Percentiles rank a stretch among this genome's conserved stretches.
Conservation (phyloP, 2,797 vertebrate species). For the Microctenopoma stevenorrisi region DNA sequence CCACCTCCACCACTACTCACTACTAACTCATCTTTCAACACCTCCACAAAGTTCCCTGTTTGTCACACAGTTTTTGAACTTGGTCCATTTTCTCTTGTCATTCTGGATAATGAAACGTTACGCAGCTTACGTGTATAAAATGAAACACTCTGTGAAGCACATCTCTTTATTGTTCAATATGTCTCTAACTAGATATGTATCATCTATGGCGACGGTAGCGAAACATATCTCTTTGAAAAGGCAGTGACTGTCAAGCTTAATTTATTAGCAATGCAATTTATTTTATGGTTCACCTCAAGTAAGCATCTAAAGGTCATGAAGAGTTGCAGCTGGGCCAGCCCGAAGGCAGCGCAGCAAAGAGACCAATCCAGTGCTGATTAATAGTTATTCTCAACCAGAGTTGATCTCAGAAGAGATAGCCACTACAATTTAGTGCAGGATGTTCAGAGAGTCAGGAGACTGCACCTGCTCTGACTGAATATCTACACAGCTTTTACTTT, state of each 20-base stretch:
- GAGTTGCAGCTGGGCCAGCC: conserved; percentile 50
- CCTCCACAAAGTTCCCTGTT: conserved; percentile 68
- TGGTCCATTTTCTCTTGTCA: conserved; percentile 59
- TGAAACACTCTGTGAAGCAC: conserved; percentile 17
- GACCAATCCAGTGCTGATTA: conserved; percentile 15
- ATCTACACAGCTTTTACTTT: background rate
- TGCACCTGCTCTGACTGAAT: conserved; percentile 23
- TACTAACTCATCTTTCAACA: conserved; percentile 84
- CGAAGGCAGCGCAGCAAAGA: conserved; percentile 30
- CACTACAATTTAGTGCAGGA: conserved; percentile 15
- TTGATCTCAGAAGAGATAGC: conserved; percentile 17
- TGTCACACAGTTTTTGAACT: conserved; percentile 71
- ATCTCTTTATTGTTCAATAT: conserved; percentile 24
- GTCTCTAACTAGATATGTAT: conserved; percentile 51
- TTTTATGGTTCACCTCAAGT: conserved; percentile 72
- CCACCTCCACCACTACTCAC: conserved; percentile 78
- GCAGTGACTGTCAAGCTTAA: conserved; percentile 73
- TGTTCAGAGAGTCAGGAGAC: conserved; percentile 19
- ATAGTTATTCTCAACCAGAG: conserved; percentile 21
- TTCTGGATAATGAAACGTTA: conserved; percentile 39
- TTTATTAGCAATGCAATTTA: conserved; percentile 75
- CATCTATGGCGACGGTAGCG: conserved; percentile 58
- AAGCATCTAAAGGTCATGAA: conserved; percentile 67
- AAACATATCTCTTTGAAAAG: conserved; percentile 73
- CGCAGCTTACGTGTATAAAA: background rate